Conservation (phyloP, 2,888 invertebrate species). For the Drosophila kuntzei region DNA sequence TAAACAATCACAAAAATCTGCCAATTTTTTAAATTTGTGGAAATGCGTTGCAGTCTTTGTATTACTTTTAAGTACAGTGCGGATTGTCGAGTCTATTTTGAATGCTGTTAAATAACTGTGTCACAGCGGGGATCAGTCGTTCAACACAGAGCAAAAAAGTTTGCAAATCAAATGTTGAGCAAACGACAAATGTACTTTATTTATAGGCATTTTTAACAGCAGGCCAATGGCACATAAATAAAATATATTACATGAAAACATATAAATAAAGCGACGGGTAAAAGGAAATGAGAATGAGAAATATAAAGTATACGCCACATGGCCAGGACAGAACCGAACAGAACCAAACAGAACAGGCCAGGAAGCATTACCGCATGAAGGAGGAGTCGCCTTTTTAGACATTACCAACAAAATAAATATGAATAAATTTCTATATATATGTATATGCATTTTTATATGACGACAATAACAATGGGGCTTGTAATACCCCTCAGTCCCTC, state of each 20-base stretch:
- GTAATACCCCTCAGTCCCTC: background rate
- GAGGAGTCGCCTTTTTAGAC: conserved; percentile 61
- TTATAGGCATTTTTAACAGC: conserved; percentile 78
- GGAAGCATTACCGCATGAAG: conserved; percentile 61
- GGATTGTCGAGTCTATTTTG: conserved; percentile 15
- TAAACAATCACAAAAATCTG: background rate
- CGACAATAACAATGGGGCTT: conserved; percentile 48
- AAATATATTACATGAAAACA: conserved; percentile 60
- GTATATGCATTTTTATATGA: conserved; percentile 42
- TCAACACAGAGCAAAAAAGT: conserved; percentile 20
- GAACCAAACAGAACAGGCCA: conserved; percentile 1
- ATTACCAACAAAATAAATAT: conserved; percentile 67
- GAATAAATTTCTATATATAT: conserved; percentile 35
- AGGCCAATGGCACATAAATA: conserved; percentile 68
- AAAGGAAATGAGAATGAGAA: conserved; percentile 46
- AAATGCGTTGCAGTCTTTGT: background rate
- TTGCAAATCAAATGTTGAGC: conserved; percentile 50
- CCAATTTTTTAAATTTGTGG: background rate
- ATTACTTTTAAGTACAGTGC: background rate
- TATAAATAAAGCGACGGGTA: conserved; percentile 63
- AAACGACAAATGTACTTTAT: conserved; percentile 64
- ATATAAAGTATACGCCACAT: conserved; percentile 64
- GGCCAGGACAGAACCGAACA: background rate
- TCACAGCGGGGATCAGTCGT: conserved; percentile 46
- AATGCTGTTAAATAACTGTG: conserved; percentile 49